Evolutionary conservation across 2,113 vertebrate genomes (phyloP).

Genomic region (human (Homo sapiens)): DNA sequence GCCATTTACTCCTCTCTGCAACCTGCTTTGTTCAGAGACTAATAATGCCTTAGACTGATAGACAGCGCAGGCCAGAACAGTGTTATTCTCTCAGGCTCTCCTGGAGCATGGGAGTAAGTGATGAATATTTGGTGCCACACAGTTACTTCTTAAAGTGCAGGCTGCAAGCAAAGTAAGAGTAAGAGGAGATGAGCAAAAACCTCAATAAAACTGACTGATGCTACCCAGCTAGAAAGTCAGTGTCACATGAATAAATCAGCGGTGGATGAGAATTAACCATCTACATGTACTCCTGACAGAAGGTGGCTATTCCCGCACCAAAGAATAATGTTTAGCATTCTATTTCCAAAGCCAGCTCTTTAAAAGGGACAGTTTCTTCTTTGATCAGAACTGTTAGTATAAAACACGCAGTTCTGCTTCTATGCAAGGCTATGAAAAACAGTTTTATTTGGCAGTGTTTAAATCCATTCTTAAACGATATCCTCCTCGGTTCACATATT

Average conservation of each 20-base stretch:
- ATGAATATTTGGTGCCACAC: neutral
- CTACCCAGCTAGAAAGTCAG: neutral
- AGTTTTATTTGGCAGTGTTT: neutral
- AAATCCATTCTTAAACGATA: conserved; percentile 26
- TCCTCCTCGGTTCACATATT: conserved; percentile 8
- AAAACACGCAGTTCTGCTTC: conserved; percentile 15
- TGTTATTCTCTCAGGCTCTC: neutral
- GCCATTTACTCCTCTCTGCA: neutral
- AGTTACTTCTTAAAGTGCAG: conserved; percentile 39
- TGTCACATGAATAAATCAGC: neutral
- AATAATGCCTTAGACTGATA: neutral
- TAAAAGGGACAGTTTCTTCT: conserved; percentile 39
- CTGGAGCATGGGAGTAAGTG: neutral
- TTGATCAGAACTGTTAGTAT: conserved; percentile 11
- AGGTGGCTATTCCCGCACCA: neutral
- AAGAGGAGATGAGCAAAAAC: neutral
- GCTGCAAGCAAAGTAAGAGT: conserved; percentile 14
- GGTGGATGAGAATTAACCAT: neutral
- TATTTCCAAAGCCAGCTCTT: conserved; percentile 38
- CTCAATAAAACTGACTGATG: neutral
- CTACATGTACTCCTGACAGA: neutral
- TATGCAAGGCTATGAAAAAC: neutral
- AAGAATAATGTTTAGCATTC: conserved; percentile 4
- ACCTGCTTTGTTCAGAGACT: conserved; percentile 7
- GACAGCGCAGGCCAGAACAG: neutral